These are phyloP conservation scores for Agriopis leucophaearia DNA, from an alignment of 2,888 invertebrate genomes.

Conservation along the genomic window DNA sequence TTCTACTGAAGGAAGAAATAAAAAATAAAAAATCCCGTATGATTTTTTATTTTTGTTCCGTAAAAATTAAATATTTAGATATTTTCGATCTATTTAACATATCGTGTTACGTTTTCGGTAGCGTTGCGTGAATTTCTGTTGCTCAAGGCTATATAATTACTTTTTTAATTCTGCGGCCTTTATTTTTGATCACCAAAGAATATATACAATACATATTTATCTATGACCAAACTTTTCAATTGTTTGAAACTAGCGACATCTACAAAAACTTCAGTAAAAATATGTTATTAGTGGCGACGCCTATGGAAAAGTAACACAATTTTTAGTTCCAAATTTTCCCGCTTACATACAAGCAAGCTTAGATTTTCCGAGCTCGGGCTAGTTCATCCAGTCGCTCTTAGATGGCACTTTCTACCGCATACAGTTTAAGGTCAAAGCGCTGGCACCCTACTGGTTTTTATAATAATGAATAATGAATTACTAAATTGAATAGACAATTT, in stretches of 20 bases:
- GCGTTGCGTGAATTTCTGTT: too few species aligned
- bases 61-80: too few species aligned
- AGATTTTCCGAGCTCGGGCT: constrained; percentile 5
- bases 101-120: too few species aligned
- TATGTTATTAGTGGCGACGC: constrained; percentile 14
- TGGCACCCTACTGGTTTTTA: not conserved
- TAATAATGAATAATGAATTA: not conserved
- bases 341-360: not conserved
- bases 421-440: not conserved
- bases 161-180: too few species aligned
- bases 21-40: too few species aligned
- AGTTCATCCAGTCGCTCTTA: constrained; percentile 50
- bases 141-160: too few species aligned
- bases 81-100: too few species aligned
- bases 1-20: too few species aligned
- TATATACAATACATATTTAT: not conserved
- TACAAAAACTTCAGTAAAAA: constrained; percentile 14
- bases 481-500: not conserved
- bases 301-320: constrained; percentile 11
- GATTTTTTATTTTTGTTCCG: too few species aligned
- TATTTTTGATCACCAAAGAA: too few species aligned
- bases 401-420: constrained; percentile 49
- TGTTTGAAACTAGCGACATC: constrained; percentile 14
- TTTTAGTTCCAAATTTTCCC: constrained; percentile 10
- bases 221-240: not conserved